Evolutionary conservation across 2,113 vertebrate genomes (phyloP), one percentile per base, ranked within the genome.

Genomic region (Copsychus sechellarum): DNA sequence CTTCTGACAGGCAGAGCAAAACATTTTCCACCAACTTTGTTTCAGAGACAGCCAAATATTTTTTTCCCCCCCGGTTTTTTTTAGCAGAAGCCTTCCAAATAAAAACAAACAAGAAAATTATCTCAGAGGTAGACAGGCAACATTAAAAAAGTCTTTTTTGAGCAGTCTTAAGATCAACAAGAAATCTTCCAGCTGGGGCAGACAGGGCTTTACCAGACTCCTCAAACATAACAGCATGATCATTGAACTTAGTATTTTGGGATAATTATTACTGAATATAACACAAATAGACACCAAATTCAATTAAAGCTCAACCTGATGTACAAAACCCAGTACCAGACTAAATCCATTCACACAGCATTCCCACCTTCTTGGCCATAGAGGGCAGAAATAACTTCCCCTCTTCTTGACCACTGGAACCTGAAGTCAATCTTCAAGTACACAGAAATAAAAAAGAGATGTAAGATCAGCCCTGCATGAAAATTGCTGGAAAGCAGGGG

Each of bases 1-100:
- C 31, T 94, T 85, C 65, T 93, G 90, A 82, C 74, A 96, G 58
- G 62, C 85, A 94, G 86, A 77, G 76, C 54, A 94, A 78, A 95
- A 86, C 21, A 47, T 88, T 94, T 92, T 86, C 62, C 45, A 65
- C 62, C 58, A 81, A 38, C 71, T 92, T 86, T 58, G 47, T 92
- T 94, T 94, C 54, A 77, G 54, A 88, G 67, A 62, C 38, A 88
- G 85, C n/a, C 85, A 88, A 85, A 23, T 61, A 1, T 9, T 28
- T 54, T 48, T 56, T 8, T 45, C 19, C 0, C 8, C 8, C 7
- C 38, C 22, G 26, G 8, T 87, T 89, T 89, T 53, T 81, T 90
- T 84, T 76, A 91, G 58, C 28, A 79, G 72, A 80, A 90, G 54
- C 43, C 88, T 90, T 91, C 78, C 61, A 88, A 93, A 85, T 60